Percentiles rank a stretch among this genome's conserved stretches.
These are phyloP conservation scores for Meteorus sp. DNA, from an alignment of 1,140 invertebrate genomes.

Conservation along the genomic window DNA sequence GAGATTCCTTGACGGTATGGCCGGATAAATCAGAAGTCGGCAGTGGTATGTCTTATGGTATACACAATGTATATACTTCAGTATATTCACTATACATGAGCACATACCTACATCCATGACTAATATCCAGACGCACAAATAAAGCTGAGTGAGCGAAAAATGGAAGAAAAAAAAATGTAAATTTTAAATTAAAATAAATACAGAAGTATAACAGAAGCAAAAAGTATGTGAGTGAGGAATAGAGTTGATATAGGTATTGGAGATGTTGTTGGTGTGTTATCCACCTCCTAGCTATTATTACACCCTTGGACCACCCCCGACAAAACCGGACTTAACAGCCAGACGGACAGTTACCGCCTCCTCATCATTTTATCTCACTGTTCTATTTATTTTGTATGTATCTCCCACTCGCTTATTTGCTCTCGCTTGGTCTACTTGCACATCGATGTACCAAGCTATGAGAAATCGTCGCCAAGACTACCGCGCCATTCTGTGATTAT, in stretches of 20 bases:
- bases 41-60: no score
- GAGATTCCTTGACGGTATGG: slow-evolving; percentile 31
- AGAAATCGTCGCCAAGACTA: slow-evolving; percentile 17
- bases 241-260: slow-evolving; percentile 1
- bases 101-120: background rate
- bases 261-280: slow-evolving; percentile 30
- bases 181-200: no score
- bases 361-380: slow-evolving; percentile 8
- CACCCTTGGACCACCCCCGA: slow-evolving; percentile 29
- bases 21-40: slow-evolving; percentile 32
- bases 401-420: no score
- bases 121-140: slow-evolving; percentile 9
- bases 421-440: slow-evolving; percentile 15
- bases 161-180: background rate
- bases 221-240: no score
- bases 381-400: no score
- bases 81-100: background rate
- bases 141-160: background rate
- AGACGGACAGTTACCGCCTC: slow-evolving; percentile 27
- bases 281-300: slow-evolving; percentile 39
- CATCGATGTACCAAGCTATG: background rate
- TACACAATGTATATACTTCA: background rate
- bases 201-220: background rate
- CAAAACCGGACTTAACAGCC: slow-evolving; percentile 26
- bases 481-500: slow-evolving; percentile 31